Evolutionary conservation across 1,140 invertebrate genomes (phyloP), one percentile per base, ranked within the genome.

Genomic region (Galendromus occidentalis): DNA sequence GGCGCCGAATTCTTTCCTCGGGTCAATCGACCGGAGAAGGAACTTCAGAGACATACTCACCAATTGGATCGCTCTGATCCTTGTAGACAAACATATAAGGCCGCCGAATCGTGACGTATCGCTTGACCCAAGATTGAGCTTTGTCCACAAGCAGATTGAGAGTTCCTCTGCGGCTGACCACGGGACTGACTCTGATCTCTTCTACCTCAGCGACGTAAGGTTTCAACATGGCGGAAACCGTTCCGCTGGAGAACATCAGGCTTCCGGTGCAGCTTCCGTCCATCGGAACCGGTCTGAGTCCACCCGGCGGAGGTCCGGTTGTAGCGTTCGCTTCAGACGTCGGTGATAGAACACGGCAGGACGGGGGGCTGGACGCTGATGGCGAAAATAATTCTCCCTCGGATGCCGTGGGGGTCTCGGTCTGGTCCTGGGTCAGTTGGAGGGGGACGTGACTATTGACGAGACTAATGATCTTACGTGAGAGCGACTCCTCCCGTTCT

Each of bases 1-100:
- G n/a, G n/a, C n/a, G n/a, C n/a, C n/a, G n/a, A 25, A 9, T 59
- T 59, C 17, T 25, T 2, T 17, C n/a, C 4, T 47, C n/a, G 14
- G 17, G 25, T 59, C 14, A 18, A 22, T 25, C 14, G 20, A 18
- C 14, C 18, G 18, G 4, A 22, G 18, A 44, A 18, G 42, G 18
- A 44, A 44, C n/a, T n/a, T 12, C n/a, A 44, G 18, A 44, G 45
- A 47, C 4, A 28, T 5, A 25, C 51, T 59, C 51, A 59, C 51
- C 51, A 45, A 98, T 90, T 0, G 91, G 88, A 79, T 99, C 96
- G 74, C 92, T 93, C 76, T 98, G 94, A 75, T 91, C 89, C 72
- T 91, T 85, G 81, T 95, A 98, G 69, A 98, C 89, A 74, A 98
- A 95, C 67, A 98, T 91, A 76, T 98, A 98, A 7, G 96, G 96